Base-by-base conservation (phyloP, 2,888 invertebrate genomes). In the Sphinx pinastri region DNA sequence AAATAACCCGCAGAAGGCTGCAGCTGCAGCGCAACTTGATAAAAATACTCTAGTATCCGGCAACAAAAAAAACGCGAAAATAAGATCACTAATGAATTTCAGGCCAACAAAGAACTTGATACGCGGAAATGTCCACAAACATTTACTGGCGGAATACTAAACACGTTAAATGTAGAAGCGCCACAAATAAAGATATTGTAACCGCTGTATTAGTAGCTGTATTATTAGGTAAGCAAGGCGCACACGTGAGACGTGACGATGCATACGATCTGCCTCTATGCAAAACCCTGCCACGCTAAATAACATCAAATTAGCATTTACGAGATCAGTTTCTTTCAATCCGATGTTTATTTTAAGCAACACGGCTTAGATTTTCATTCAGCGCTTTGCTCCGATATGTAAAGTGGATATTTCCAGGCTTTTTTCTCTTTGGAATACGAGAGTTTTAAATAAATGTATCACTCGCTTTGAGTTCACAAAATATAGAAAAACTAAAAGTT, bases 401-500 rank as follows among this genome's bases (percentile, higher is more conserved):
- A 11, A 38, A 16, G 10, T 16, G 38, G 16, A 60, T 45, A 47
- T 60, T 45, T 47, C 12, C 11, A 47, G 16, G 12, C 47, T 45
- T 60, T 60, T 60, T 63, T 60, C 16, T 47, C 47, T 16, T 19
- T 60, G 16, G 38, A 16, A 45, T 60, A 47, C 16, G 47, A 12
- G 47, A 57, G 25, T 25, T 57, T 31, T 57, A 60, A 47, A 60
- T 60, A 60, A 45, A 63, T 63, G 60, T 60, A 47, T 47, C 16
- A 60, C 13, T 63, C 47, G 47, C 13, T 19, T 49, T 16, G 19
- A 47, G 63, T 49, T 63, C 69, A 72, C 72, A 71, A 72, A 38
- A 73, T 66, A 68, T 70, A 49, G 63, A 63, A 68, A 73, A 73
- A 71, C 74, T 74, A 76, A 73, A 73, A 74, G 73, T 76, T 71